Conservation (phyloP, 2,113 vertebrate genomes). For the Silurus meridionalis region DNA sequence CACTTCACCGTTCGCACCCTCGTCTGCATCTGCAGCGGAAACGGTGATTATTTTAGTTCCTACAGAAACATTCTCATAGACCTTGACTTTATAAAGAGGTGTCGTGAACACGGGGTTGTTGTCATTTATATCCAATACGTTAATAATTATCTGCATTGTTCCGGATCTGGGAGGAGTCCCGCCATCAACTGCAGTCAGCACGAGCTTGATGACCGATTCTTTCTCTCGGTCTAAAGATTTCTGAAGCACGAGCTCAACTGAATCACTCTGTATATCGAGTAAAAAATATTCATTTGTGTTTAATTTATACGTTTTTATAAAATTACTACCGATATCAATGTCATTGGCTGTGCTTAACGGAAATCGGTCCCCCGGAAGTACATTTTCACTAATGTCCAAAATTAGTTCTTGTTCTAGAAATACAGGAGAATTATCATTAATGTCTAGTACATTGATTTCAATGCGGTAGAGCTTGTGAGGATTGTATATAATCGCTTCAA, state of each 20-base stretch:
- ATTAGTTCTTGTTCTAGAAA: slow-evolving; percentile 52
- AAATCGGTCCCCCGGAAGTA: slow-evolving; percentile 61
- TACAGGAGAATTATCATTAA: slow-evolving; percentile 72
- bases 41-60: slow-evolving; percentile 35
- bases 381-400: slow-evolving; percentile 62
- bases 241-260: slow-evolving; percentile 56
- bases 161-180: slow-evolving; percentile 56
- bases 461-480: slow-evolving; percentile 69
- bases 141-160: slow-evolving; percentile 45
- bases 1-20: slow-evolving; percentile 44
- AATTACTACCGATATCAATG: slow-evolving; percentile 63
- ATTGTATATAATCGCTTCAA: slow-evolving; percentile 64
- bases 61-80: slow-evolving; percentile 39
- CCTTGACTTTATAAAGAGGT: slow-evolving; percentile 50
- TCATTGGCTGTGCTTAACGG: slow-evolving; percentile 64
- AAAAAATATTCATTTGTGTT: slow-evolving; percentile 69
- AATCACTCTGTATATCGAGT: slow-evolving; percentile 56
- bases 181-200: slow-evolving; percentile 61
- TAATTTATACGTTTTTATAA: slow-evolving; percentile 68
- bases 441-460: slow-evolving; percentile 68
- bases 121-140: slow-evolving; percentile 58
- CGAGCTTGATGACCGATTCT: slow-evolving; percentile 44
- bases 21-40: slow-evolving; percentile 57
- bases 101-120: slow-evolving; percentile 53
- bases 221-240: slow-evolving; percentile 62